These are phyloP conservation scores for Eudasyphora cyanicolor DNA, from an alignment of 2,888 invertebrate genomes.

Conservation along the genomic window DNA sequence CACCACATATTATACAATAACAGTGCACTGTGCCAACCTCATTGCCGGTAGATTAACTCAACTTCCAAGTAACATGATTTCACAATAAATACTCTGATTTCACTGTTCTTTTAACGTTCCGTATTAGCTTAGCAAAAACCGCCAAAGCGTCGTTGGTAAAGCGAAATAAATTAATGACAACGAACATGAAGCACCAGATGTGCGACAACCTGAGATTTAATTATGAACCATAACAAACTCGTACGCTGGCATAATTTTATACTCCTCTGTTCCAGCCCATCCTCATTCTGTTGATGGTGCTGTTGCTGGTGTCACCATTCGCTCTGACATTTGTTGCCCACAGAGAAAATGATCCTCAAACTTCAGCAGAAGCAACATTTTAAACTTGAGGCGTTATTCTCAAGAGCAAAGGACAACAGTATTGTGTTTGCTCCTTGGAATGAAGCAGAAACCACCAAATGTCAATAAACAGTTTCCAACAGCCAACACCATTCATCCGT, in stretches of 20 bases:
- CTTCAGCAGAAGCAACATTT: not conserved
- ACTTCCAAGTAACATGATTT: constrained; percentile 33
- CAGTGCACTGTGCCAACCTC: too few species aligned
- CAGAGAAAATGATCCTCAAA: constrained; percentile 12
- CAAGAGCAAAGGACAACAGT: not conserved
- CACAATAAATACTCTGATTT: constrained; percentile 29
- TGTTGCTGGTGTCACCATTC: too few species aligned
- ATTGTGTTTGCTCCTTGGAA: not conserved
- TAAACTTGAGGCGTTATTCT: not conserved
- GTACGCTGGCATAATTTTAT: constrained; percentile 19
- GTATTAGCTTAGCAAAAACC: not conserved
- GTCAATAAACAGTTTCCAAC: constrained; percentile 35
- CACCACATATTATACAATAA: too few species aligned
- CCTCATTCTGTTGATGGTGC: too few species aligned
- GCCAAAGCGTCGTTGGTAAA: not conserved
- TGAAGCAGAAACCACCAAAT: constrained; percentile 45
- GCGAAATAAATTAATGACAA: constrained; percentile 42
- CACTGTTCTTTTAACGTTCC: not conserved
- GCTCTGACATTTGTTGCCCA: not conserved
- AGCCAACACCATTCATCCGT: constrained; percentile 16
- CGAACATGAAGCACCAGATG: constrained; percentile 39
- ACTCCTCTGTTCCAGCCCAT: not conserved
- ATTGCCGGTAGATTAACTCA: too few species aligned
- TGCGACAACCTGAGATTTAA: constrained; percentile 44
- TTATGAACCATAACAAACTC: constrained; percentile 43